A percentile compares a stretch with the other conserved stretches of the same genome.
phyloP scores from a whole-genome alignment of 2,888 invertebrate genomes.

The Nemapogon koenigi region DNA sequence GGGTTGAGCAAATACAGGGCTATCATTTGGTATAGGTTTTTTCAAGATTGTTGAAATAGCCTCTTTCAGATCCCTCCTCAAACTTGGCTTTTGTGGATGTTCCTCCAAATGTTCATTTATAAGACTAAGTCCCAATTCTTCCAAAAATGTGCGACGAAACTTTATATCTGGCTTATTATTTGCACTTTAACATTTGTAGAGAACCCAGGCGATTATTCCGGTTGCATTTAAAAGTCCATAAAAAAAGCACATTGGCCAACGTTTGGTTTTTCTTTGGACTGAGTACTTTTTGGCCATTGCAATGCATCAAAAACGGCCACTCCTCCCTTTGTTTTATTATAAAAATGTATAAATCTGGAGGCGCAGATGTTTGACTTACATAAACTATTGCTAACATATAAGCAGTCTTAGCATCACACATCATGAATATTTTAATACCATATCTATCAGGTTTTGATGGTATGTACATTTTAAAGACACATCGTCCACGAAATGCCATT shows the following conservation, averaged over 20 bases:
- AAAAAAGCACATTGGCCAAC: not conserved
- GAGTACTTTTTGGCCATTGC: too few relatives aligned
- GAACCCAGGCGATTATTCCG: not conserved
- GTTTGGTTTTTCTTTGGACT: conserved; percentile 1
- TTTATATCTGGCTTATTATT: not conserved
- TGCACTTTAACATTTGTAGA: not conserved
- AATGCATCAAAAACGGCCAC: not conserved
- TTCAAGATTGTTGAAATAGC: too few relatives aligned
- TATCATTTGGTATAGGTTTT: too few relatives aligned
- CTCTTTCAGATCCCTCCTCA: too few relatives aligned
- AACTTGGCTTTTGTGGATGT: too few relatives aligned
- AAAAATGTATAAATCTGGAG: not conserved
- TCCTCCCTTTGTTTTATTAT: conserved; percentile 3
- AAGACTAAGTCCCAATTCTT: too few relatives aligned
- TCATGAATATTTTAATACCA: conserved; percentile 13
- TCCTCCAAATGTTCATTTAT: too few relatives aligned
- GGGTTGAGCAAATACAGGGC: too few relatives aligned
- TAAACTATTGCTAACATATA: conserved; percentile 13
- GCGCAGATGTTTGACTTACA: conserved; percentile 8
- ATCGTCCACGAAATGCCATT: conserved; percentile 2
- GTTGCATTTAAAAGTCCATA: conserved; percentile 1
- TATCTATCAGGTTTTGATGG: conserved; percentile 14
- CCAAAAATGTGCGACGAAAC: not conserved
- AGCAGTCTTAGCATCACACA: conserved; percentile 13
- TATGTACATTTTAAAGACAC: conserved; percentile 10